These are phyloP conservation scores for Campylomormyrus tamandua DNA, from an alignment of 2,113 vertebrate species.

Conservation along the genomic window DNA sequence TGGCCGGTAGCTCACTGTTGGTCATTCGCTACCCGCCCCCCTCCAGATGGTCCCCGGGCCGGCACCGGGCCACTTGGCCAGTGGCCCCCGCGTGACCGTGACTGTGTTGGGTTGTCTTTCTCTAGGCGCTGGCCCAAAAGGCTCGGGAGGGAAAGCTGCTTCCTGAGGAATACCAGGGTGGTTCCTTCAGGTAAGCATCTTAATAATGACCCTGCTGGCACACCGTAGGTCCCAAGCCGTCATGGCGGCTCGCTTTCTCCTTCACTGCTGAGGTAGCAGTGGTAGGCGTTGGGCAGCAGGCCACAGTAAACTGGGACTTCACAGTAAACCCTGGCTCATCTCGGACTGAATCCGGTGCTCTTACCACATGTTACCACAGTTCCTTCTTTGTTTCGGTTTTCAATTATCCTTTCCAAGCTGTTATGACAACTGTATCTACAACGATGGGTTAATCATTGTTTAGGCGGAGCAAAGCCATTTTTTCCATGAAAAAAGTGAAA, in stretches of 20 bases:
- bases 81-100: neutral
- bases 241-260: too few species aligned
- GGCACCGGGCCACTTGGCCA: neutral
- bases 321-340: neutral
- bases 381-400: neutral
- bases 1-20: neutral
- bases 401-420: neutral
- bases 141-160: constrained; percentile 88
- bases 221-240: neutral
- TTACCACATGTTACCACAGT: neutral
- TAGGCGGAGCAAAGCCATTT: neutral
- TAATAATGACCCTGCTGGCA: neutral
- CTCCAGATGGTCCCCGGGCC: neutral
- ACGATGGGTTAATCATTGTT: neutral
- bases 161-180: constrained; percentile 93
- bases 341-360: neutral
- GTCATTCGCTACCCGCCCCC: neutral
- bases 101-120: neutral
- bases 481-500: neutral
- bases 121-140: constrained; percentile 79
- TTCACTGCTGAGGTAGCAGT: neutral
- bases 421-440: neutral
- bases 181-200: constrained; percentile 83
- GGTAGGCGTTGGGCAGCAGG: neutral
- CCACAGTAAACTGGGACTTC: neutral